phyloP scores from a whole-genome alignment of 2,797 vertebrate species.

The Meda fulgida region DNA sequence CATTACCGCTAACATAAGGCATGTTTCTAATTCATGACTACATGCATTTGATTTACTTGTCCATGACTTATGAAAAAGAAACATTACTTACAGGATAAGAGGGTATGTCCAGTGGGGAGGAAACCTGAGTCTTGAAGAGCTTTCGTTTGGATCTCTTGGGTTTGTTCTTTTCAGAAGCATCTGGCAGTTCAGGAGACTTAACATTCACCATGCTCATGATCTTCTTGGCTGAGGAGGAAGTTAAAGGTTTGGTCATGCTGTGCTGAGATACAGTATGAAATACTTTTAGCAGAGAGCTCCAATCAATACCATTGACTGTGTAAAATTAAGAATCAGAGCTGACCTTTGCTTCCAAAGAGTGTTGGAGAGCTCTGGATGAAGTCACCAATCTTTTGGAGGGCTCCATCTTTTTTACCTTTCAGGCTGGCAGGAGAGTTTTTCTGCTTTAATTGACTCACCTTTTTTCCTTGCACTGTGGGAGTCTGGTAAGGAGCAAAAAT shows the following conservation, averaged over 20 bases:
- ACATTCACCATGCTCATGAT: conserved; percentile 62
- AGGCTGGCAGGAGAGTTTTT: conserved; percentile 53
- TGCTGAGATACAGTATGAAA: neutral
- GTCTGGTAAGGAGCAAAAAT: conserved; percentile 47
- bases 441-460: conserved; percentile 31
- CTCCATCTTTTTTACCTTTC: conserved; percentile 56
- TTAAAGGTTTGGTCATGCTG: neutral
- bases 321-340: conserved; percentile 22
- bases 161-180: conserved; percentile 54
- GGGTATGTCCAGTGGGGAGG: conserved; percentile 65
- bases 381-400: conserved; percentile 65
- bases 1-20: neutral
- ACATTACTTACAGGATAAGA: conserved; percentile 67
- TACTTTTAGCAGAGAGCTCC: conserved; percentile 32
- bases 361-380: conserved; percentile 66
- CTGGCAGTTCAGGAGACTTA: conserved; percentile 54
- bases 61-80: neutral
- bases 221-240: conserved; percentile 68
- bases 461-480: conserved; percentile 49
- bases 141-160: conserved; percentile 71
- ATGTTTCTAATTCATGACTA: neutral
- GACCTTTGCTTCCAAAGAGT: conserved; percentile 66
- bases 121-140: conserved; percentile 67
- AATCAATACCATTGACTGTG: conserved; percentile 26
- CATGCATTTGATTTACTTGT: neutral